phyloP scores from a whole-genome alignment of 2,797 vertebrate species.

The Epinephelus malabaricus region DNA sequence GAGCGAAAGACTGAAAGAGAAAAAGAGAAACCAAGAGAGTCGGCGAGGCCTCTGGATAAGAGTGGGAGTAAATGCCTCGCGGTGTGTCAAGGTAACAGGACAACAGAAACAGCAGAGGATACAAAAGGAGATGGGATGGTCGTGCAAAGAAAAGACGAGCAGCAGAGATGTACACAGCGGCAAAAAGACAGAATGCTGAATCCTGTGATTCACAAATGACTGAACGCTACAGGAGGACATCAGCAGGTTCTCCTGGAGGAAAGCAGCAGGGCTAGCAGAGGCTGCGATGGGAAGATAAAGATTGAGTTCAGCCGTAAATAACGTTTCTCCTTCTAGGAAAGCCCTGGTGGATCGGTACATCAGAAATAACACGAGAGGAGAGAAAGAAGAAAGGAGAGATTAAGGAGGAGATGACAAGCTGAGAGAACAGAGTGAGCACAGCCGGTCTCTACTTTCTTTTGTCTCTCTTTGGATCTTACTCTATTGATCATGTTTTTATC shows the following conservation, averaged over 20 bases:
- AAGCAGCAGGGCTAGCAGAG: constrained; percentile 23
- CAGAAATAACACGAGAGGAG: constrained; percentile 36
- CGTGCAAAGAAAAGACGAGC: constrained; percentile 14
- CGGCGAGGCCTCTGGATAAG: constrained; percentile 14
- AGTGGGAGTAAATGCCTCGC: constrained; percentile 16
- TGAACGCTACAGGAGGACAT: background rate
- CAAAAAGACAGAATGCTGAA: constrained; percentile 8
- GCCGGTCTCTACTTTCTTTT: background rate
- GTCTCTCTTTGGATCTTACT: background rate
- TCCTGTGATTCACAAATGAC: constrained; percentile 21
- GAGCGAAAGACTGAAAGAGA: constrained; percentile 30
- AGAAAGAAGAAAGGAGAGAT: constrained; percentile 19
- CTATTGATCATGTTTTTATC: constrained; percentile 9
- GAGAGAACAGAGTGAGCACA: constrained; percentile 21
- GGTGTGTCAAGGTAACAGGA: constrained; percentile 42
- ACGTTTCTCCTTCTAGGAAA: constrained; percentile 41
- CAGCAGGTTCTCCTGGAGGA: constrained; percentile 43
- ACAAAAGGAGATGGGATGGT: constrained; percentile 5
- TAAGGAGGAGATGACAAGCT: constrained; percentile 24
- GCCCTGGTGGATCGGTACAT: constrained; percentile 5
- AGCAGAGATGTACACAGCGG: background rate
- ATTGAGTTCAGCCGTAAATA: constrained; percentile 47
- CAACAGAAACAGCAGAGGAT: constrained; percentile 24
- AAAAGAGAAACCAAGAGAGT: constrained; percentile 31
- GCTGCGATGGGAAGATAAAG: constrained; percentile 49